phyloP scores from a whole-genome alignment of 23 tunicate genomes.

The Oikopleura dioica region DNA sequence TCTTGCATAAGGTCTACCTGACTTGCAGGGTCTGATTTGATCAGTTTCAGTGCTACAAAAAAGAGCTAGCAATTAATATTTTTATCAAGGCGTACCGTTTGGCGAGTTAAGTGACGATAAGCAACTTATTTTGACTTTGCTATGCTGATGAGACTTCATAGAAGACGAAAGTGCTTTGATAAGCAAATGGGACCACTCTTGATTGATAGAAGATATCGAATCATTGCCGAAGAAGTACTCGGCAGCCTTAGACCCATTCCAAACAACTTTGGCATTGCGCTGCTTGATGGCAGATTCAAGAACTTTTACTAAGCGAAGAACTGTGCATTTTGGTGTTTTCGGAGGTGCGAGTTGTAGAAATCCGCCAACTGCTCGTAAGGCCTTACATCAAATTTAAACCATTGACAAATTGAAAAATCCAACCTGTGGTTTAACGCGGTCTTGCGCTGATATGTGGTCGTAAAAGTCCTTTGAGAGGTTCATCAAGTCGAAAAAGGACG shows the following conservation, averaged over 20 bases:
- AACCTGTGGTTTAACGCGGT: conserved; percentile 3
- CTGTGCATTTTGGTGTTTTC: not conserved
- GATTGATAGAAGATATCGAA: not conserved
- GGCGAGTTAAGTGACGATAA: too few relatives aligned
- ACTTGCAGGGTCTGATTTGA: too few relatives aligned
- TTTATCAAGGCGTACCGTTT: too few relatives aligned
- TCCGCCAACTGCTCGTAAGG: conserved; percentile 2
- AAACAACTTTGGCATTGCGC: not conserved
- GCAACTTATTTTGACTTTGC: too few relatives aligned
- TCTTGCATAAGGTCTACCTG: too few relatives aligned
- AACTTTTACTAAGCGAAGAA: not conserved
- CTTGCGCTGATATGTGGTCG: not conserved
- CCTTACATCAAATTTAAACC: too few relatives aligned
- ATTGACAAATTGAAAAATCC: too few relatives aligned
- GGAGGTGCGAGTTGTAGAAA: not conserved
- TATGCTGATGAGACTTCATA: not conserved
- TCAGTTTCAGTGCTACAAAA: too few relatives aligned
- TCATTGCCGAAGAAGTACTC: conserved; percentile 6
- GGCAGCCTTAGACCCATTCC: conserved; percentile 10
- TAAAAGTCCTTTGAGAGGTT: conserved; percentile 1
- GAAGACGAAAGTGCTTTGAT: not conserved
- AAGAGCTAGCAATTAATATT: too few relatives aligned
- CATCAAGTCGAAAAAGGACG: not conserved
- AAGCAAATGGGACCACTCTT: not conserved
- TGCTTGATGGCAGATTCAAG: not conserved